Evolutionary conservation across 2,113 vertebrate species (phyloP).

Genomic region (Microtus oregoni): DNA sequence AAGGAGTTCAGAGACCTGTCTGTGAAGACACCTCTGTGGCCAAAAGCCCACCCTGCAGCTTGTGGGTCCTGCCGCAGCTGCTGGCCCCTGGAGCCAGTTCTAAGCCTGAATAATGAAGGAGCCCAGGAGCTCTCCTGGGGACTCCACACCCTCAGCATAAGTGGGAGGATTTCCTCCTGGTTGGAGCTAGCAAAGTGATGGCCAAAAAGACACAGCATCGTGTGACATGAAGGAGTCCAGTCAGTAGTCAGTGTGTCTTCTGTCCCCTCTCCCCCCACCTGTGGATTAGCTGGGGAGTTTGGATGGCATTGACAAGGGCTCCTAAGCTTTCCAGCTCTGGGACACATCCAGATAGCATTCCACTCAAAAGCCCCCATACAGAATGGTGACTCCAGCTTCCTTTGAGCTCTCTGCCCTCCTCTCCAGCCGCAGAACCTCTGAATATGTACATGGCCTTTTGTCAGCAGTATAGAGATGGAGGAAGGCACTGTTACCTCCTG

Average conservation of each 20-base stretch:
- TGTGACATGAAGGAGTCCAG: rapidly evolving
- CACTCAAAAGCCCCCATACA: not conserved
- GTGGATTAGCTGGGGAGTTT: not conserved
- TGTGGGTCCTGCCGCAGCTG: too few relatives aligned
- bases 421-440: too few relatives aligned
- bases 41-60: too few relatives aligned
- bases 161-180: rapidly evolving
- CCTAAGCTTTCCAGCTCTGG: not conserved
- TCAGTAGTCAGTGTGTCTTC: not conserved
- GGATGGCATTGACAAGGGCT: not conserved
- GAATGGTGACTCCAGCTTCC: not conserved
- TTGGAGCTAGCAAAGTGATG: rapidly evolving
- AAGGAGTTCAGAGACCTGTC: not conserved
- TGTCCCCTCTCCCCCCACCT: not conserved
- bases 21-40: not conserved
- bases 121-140: not conserved
- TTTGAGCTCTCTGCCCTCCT: rapidly evolving
- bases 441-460: rapidly evolving
- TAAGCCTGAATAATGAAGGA: not conserved
- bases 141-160: rapidly evolving
- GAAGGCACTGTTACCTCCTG: rapidly evolving
- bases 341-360: not conserved
- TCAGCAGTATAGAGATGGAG: rapidly evolving
- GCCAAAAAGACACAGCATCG: rapidly evolving
- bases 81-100: not conserved